phyloP scores from a whole-genome alignment of 37 sponge, comb jelly and placozoan species.

The Oopsacas minuta region DNA sequence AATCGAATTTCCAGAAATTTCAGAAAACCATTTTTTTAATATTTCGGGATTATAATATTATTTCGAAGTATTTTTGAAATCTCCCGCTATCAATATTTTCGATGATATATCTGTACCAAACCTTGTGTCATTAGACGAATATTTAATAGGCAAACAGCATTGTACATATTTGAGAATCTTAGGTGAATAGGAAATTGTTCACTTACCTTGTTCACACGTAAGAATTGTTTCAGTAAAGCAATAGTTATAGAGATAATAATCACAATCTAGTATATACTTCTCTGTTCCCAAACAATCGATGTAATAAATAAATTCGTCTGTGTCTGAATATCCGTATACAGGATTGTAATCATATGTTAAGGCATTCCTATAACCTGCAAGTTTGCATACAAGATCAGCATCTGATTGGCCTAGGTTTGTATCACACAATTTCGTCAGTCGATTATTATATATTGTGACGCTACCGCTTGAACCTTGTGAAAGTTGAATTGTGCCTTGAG shows the following conservation, averaged over 20 bases:
- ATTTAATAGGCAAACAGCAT: too few relatives aligned
- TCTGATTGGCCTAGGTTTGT: neutral
- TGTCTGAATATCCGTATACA: too few relatives aligned
- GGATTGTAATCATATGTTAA: neutral
- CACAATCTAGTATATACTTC: neutral
- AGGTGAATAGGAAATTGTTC: too few relatives aligned
- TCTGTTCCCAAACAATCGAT: neutral
- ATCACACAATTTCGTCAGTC: neutral
- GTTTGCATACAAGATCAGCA: neutral
- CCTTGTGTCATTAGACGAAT: too few relatives aligned
- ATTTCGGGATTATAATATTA: too few relatives aligned
- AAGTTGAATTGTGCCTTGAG: neutral
- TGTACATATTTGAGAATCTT: too few relatives aligned
- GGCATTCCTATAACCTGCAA: neutral
- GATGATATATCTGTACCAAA: too few relatives aligned
- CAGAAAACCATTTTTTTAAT: too few relatives aligned
- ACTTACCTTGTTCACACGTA: neutral
- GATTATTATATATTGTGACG: neutral
- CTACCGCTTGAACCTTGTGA: neutral
- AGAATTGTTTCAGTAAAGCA: neutral
- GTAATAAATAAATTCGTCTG: neutral
- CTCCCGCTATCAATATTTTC: too few relatives aligned
- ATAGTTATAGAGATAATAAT: neutral
- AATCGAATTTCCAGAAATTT: too few relatives aligned
- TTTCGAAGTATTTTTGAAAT: too few relatives aligned